phyloP scores from a whole-genome alignment of 2,797 vertebrate genomes.

The Mus minutoides region DNA sequence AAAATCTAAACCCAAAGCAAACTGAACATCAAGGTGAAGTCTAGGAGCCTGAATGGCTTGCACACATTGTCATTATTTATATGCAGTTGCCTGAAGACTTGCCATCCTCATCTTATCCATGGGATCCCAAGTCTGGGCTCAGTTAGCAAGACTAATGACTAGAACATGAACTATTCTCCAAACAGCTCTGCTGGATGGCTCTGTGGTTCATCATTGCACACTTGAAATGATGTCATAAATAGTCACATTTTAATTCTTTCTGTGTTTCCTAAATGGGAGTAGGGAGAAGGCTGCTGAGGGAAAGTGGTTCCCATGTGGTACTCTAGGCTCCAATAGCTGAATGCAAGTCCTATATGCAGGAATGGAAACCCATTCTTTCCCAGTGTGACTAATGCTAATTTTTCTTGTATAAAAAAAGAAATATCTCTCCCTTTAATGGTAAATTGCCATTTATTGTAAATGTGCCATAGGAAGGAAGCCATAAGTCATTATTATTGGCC shows the following conservation, averaged over 20 bases:
- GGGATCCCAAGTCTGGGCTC: constrained; percentile 79
- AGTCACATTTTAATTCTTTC: constrained; percentile 86
- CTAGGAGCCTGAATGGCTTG: not conserved
- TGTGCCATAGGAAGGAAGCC: constrained; percentile 89
- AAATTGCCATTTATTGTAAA: constrained; percentile 89
- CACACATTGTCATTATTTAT: not conserved
- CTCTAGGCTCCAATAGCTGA: constrained; percentile 81
- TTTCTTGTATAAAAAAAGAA: constrained; percentile 83
- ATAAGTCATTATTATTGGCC: constrained; percentile 89
- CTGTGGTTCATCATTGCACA: constrained; percentile 83
- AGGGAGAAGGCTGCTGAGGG: not conserved
- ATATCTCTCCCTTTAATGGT: constrained; percentile 86
- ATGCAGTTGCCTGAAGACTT: not conserved
- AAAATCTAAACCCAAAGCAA: not conserved
- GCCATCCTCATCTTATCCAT: constrained; percentile 23
- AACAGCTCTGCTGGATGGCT: constrained; percentile 80
- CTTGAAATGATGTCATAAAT: constrained; percentile 87
- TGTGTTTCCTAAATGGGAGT: constrained; percentile 81
- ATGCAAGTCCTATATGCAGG: constrained; percentile 84
- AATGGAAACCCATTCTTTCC: constrained; percentile 83
- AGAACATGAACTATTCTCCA: constrained; percentile 85
- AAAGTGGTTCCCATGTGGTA: constrained; percentile 75
- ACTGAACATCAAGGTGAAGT: not conserved
- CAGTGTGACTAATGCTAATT: constrained; percentile 86
- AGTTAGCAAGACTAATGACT: constrained; percentile 85